These are phyloP conservation scores for Odontophorus gujanensis DNA, from an alignment of 2,113 vertebrate species.

Conservation along the genomic window DNA sequence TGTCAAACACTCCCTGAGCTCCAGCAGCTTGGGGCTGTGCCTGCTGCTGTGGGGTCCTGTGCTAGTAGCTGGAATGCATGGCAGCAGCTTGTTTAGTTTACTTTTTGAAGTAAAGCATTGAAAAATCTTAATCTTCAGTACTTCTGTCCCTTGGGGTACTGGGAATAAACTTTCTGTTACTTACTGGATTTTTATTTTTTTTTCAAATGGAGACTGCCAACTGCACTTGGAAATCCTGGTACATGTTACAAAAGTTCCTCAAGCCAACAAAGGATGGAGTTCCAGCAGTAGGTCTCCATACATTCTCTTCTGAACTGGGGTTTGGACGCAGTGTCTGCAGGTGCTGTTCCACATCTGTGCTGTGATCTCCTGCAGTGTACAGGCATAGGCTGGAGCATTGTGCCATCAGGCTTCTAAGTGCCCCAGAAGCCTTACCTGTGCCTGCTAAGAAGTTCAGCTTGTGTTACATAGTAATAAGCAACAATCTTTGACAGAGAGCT, in stretches of 20 bases:
- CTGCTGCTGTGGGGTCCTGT: background rate
- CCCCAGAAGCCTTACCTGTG: background rate
- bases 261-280: background rate
- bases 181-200: background rate
- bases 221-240: background rate
- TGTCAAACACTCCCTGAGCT: background rate
- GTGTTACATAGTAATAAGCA: rapidly evolving
- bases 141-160: background rate
- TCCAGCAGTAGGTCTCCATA: background rate
- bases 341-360: background rate
- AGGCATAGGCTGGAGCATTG: no score
- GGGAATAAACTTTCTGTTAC: background rate
- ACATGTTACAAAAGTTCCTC: rapidly evolving
- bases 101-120: background rate
- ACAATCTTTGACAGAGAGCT: background rate
- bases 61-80: background rate
- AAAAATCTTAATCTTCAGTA: background rate
- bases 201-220: background rate
- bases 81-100: background rate
- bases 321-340: rapidly evolving
- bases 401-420: rapidly evolving
- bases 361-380: rapidly evolving
- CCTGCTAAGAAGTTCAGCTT: background rate
- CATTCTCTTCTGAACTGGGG: rapidly evolving
- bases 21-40: background rate